Conservation (phyloP, 1,140 invertebrate genomes). For the Nebria ingens region DNA sequence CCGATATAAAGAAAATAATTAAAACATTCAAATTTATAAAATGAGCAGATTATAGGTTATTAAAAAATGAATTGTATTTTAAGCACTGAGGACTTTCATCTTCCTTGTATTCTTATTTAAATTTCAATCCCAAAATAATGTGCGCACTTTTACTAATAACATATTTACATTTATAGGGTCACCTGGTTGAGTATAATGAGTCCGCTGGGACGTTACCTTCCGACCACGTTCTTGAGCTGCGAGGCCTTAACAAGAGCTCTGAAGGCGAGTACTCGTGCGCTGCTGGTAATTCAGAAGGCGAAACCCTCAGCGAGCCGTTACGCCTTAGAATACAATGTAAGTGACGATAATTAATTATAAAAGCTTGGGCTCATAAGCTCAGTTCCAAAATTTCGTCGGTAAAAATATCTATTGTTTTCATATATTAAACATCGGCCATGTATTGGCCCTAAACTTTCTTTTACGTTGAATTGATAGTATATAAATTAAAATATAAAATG, state of each 20-base stretch:
- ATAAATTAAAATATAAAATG: too few relatives aligned
- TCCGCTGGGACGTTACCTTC: conserved; percentile 43
- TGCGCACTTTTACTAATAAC: conserved; percentile 21
- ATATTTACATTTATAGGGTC: conserved; percentile 32
- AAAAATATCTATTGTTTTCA: too few relatives aligned
- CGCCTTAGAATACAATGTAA: conserved; percentile 55
- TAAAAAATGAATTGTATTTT: too few relatives aligned
- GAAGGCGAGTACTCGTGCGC: conserved; percentile 54
- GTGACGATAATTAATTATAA: conserved; percentile 26
- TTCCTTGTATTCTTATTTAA: too few relatives aligned
- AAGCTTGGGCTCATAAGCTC: not conserved
- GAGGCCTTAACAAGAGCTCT: conserved; percentile 29
- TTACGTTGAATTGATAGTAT: too few relatives aligned
- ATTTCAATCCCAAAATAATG: conserved; percentile 28
- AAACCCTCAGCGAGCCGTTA: conserved; percentile 49
- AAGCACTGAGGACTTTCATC: too few relatives aligned
- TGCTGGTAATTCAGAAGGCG: conserved; percentile 57
- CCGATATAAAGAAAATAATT: too few relatives aligned
- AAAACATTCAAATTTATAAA: too few relatives aligned
- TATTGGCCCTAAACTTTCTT: too few relatives aligned
- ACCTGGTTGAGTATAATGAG: conserved; percentile 41
- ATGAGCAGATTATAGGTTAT: too few relatives aligned
- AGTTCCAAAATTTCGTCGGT: not conserved
- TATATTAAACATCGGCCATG: too few relatives aligned
- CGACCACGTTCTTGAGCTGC: conserved; percentile 39